Conservation (phyloP, 2,797 vertebrate species). For the Hydrocynus forskahlii region DNA sequence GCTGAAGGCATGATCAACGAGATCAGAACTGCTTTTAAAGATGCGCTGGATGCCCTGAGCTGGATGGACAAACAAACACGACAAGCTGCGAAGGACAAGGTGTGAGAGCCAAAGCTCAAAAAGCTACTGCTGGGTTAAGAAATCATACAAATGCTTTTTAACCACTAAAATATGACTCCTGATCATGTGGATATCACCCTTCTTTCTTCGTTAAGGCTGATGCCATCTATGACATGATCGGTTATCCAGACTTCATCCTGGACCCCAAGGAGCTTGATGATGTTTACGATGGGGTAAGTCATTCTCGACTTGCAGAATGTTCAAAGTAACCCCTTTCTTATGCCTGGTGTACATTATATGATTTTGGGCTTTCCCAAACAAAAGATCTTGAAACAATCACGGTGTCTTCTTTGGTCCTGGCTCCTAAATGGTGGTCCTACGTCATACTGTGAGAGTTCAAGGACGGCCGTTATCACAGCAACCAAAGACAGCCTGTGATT, state of each 20-base stretch:
- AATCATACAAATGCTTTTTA: not conserved
- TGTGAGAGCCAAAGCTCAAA: slow-evolving; percentile 58
- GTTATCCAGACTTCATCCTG: slow-evolving; percentile 96
- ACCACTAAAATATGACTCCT: not conserved
- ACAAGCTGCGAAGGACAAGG: slow-evolving; percentile 93
- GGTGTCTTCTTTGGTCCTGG: too few relatives aligned
- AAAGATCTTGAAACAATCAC: too few relatives aligned
- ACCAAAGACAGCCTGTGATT: too few relatives aligned
- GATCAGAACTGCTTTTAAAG: slow-evolving; percentile 90
- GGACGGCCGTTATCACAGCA: too few relatives aligned
- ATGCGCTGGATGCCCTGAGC: slow-evolving; percentile 82
- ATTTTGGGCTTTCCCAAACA: too few relatives aligned
- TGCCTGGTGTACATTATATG: not conserved
- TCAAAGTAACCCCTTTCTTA: not conserved
- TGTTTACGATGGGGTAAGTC: slow-evolving; percentile 93
- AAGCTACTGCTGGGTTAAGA: too few relatives aligned
- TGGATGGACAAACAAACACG: slow-evolving; percentile 95
- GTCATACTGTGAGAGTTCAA: too few relatives aligned
- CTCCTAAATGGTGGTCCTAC: too few relatives aligned
- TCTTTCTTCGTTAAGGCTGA: slow-evolving; percentile 81
- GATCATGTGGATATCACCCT: not conserved
- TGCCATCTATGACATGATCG: slow-evolving; percentile 97
- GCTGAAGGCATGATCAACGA: slow-evolving; percentile 94
- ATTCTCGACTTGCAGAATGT: not conserved
- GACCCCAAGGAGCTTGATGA: slow-evolving; percentile 95